A percentile compares a stretch with the other conserved stretches of the same genome.
Conservation (phyloP, 2,113 vertebrate species). For the Ctenomys sociabilis region DNA sequence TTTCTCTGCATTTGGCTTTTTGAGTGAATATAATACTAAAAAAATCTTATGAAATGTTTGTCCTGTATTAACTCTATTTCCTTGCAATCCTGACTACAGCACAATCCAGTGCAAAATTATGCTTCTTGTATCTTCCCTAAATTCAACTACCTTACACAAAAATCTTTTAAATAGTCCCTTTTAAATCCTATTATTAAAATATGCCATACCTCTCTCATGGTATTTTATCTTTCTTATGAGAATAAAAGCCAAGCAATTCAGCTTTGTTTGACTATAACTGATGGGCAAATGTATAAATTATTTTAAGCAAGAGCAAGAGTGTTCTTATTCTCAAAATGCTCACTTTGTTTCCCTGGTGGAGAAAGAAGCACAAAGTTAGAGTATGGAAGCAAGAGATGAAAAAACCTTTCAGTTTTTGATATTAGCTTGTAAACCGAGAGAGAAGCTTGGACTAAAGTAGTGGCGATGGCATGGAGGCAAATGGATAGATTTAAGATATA, state of each 20-base stretch:
- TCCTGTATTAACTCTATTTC: background rate
- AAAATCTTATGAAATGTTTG: background rate
- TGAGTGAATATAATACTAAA: background rate
- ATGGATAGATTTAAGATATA: background rate
- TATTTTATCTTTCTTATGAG: background rate
- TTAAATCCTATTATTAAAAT: background rate
- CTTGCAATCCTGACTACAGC: background rate
- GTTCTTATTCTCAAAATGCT: background rate
- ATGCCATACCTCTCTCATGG: background rate
- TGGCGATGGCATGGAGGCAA: background rate
- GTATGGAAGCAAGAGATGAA: background rate
- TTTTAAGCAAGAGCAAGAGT: background rate
- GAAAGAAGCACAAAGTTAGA: background rate
- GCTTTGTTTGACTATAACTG: background rate
- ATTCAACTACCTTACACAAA: background rate
- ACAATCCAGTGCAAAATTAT: background rate
- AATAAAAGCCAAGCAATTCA: background rate
- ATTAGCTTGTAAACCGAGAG: background rate
- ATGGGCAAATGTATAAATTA: background rate
- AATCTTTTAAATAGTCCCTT: background rate
- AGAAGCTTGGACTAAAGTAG: background rate
- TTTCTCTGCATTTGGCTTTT: background rate
- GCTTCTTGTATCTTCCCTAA: background rate
- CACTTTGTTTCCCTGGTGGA: background rate
- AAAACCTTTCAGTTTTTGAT: background rate